phyloP scores from a whole-genome alignment of 2,797 vertebrate genomes.

The Karalla daura region DNA sequence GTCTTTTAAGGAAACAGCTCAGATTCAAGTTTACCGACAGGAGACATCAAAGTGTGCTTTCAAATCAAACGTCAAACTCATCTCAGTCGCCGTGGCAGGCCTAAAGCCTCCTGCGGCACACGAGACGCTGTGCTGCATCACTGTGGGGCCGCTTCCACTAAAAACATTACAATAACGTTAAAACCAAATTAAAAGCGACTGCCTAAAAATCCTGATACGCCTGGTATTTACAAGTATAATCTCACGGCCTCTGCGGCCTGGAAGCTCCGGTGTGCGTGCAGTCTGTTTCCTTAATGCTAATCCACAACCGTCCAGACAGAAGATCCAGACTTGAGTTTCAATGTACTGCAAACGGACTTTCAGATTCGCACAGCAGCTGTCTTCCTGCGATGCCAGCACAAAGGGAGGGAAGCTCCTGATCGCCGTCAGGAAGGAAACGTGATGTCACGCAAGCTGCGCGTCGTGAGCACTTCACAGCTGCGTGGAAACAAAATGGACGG shows the following conservation, averaged over 20 bases:
- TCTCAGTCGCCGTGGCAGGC: conserved; percentile 3
- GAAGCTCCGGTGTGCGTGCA: conserved; percentile 31
- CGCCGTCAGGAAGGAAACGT: no score
- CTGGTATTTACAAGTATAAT: conserved; percentile 52
- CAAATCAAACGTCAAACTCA: conserved; percentile 42
- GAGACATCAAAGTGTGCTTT: conserved; percentile 47
- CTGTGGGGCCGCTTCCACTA: conserved; percentile 19
- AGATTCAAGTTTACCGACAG: conserved; percentile 58
- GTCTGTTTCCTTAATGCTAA: neutral
- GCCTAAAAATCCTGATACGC: conserved; percentile 39
- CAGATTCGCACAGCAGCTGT: no score
- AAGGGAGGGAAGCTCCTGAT: no score
- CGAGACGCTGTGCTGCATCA: conserved; percentile 21
- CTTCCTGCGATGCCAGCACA: no score
- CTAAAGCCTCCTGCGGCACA: conserved; percentile 30
- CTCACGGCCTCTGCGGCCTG: conserved; percentile 37
- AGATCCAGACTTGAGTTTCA: neutral
- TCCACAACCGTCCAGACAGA: neutral
- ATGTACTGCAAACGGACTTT: neutral
- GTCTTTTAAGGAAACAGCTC: conserved; percentile 25
- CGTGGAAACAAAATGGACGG: no score
- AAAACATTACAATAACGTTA: conserved; percentile 57
- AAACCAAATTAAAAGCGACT: conserved; percentile 54
- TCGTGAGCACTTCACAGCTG: no score
- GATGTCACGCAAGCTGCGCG: no score